A percentile compares a stretch with the other conserved stretches of the same genome.
Conservation (phyloP, 30 jellyfish, hydroid and myxozoan genomes). For the Pelagia noctiluca region DNA sequence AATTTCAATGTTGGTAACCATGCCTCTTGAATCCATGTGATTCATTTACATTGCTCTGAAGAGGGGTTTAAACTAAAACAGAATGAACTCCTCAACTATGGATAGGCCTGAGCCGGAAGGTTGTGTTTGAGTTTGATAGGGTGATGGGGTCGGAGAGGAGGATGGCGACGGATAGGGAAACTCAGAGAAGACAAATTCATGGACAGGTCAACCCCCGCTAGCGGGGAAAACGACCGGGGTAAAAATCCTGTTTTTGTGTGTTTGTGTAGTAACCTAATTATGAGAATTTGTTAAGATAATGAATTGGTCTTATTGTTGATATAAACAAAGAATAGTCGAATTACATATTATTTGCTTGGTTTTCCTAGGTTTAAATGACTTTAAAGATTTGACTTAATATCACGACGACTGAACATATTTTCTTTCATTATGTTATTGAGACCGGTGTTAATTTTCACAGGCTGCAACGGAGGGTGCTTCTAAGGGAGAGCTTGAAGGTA, state of each 20-base stretch:
- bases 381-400: neutral
- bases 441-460: neutral
- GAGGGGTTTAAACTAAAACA: neutral
- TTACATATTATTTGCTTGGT: neutral
- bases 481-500: slow-evolving; percentile 88
- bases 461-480: slow-evolving; percentile 53
- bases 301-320: neutral
- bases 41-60: neutral
- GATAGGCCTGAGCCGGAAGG: neutral
- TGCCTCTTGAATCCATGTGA: neutral
- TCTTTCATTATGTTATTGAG: neutral
- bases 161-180: no score
- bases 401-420: neutral
- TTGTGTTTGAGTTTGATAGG: neutral
- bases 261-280: no score
- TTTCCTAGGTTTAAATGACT: neutral
- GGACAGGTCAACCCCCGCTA: no score
- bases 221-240: no score
- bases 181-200: no score
- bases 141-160: no score
- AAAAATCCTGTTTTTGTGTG: no score
- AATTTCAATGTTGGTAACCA: neutral
- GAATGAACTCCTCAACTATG: neutral
- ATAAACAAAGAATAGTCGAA: neutral
- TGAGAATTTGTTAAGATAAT: no score